phyloP scores from a whole-genome alignment of 2,797 vertebrate genomes.

The Naso thynnoides region DNA sequence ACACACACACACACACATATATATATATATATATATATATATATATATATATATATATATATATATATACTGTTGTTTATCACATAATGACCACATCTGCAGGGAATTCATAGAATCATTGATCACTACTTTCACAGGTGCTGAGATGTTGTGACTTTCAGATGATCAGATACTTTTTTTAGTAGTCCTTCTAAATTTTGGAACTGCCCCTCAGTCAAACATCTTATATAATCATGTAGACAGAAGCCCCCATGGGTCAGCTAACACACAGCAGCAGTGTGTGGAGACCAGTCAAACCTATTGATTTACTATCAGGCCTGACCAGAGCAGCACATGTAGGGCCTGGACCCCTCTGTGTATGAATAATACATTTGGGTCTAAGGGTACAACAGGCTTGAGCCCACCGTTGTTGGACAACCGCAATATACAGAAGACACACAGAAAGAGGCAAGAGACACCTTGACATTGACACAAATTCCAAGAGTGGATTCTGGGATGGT shows the following conservation, averaged over 20 bases:
- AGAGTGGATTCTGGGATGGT: constrained; percentile 36
- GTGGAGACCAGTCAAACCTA: constrained; percentile 54
- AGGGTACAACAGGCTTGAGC: constrained; percentile 42
- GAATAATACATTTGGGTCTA: constrained; percentile 66
- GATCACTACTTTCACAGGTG: constrained; percentile 3
- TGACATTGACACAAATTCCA: constrained; percentile 38
- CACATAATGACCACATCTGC: not conserved
- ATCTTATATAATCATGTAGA: constrained; percentile 14
- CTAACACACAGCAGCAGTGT: constrained; percentile 31
- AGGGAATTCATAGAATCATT: not conserved
- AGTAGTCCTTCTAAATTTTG: constrained; percentile 8
- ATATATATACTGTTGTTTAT: too few relatives aligned
- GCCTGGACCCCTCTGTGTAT: constrained; percentile 48
- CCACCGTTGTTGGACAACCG: constrained; percentile 30
- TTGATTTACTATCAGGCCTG: constrained; percentile 73
- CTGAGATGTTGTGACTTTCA: constrained; percentile 1
- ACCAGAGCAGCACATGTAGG: constrained; percentile 55
- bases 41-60: too few relatives aligned
- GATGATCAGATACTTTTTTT: not conserved
- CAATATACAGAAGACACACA: constrained; percentile 26
- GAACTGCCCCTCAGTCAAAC: constrained; percentile 1
- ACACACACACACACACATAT: too few relatives aligned
- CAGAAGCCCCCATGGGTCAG: constrained; percentile 30
- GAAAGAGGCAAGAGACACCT: not conserved
- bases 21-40: too few relatives aligned